Percentiles rank a stretch among this genome's conserved stretches.
phyloP scores from a whole-genome alignment of 2,113 vertebrate genomes.

The Stigmatopora argus region DNA sequence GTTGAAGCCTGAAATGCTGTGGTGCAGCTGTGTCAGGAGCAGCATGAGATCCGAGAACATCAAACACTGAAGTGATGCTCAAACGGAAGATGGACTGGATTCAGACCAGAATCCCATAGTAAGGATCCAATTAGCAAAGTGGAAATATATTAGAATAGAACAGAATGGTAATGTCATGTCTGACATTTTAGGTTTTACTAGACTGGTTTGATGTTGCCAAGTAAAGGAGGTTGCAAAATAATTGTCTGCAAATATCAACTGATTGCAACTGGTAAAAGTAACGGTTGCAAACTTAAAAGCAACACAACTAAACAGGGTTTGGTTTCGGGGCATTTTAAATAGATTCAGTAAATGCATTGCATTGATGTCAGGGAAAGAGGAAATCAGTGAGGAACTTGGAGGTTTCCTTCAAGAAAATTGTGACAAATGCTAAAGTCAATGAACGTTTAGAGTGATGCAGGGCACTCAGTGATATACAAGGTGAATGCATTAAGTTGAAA shows the following conservation, averaged over 20 bases:
- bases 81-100: not conserved
- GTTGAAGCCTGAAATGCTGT: not conserved
- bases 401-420: not conserved
- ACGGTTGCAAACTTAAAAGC: not conserved
- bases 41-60: not conserved
- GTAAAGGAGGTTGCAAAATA: not conserved
- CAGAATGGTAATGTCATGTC: not conserved
- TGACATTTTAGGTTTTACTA: not conserved
- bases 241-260: not conserved
- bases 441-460: slow-evolving; percentile 8
- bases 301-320: not conserved
- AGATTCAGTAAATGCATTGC: not conserved
- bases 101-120: no score
- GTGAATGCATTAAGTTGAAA: slow-evolving; percentile 26
- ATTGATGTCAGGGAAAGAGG: not conserved
- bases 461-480: slow-evolving; percentile 19
- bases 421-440: not conserved
- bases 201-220: not conserved
- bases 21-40: not conserved
- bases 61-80: not conserved
- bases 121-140: not conserved
- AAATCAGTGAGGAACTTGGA: not conserved
- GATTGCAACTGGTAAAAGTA: not conserved
- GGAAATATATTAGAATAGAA: not conserved
- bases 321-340: no score